phyloP scores from a whole-genome alignment of 2,113 vertebrate genomes.

The Corythornis madagascariensis region DNA sequence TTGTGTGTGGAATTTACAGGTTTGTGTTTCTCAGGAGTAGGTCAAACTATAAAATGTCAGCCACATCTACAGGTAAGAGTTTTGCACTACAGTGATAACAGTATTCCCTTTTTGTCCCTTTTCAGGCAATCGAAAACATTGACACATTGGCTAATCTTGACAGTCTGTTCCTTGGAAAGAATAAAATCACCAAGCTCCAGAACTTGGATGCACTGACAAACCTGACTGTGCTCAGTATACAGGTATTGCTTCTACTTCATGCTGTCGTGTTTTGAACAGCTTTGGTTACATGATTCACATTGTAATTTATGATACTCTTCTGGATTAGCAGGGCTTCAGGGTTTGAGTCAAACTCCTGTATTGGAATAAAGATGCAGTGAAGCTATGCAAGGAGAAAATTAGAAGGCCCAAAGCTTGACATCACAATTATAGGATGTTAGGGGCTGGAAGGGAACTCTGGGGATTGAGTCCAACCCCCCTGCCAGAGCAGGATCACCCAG shows the following conservation, averaged over 20 bases:
- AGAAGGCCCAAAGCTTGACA: too few species aligned
- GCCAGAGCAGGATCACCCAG: too few species aligned
- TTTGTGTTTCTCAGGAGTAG: background rate
- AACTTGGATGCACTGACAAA: slow-evolving; percentile 91
- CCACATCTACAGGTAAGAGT: background rate
- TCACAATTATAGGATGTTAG: too few species aligned
- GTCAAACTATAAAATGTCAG: background rate
- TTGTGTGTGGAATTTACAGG: background rate
- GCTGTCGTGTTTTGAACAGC: background rate
- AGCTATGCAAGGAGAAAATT: too few species aligned
- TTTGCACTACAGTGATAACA: background rate
- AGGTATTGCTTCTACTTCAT: slow-evolving; percentile 76
- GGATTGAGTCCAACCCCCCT: too few species aligned
- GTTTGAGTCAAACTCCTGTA: background rate
- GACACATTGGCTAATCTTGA: slow-evolving; percentile 86
- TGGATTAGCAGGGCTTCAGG: background rate
- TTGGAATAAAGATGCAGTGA: background rate
- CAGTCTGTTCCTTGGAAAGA: slow-evolving; percentile 96
- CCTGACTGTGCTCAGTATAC: slow-evolving; percentile 94
- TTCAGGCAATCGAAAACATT: slow-evolving; percentile 92
- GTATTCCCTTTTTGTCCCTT: background rate
- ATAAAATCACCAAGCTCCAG: slow-evolving; percentile 97
- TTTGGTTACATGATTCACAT: background rate
- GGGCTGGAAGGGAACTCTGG: too few species aligned
- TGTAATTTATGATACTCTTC: background rate